Base-by-base conservation (phyloP, 2,888 invertebrate species). In the Drosophila borealis region DNA sequence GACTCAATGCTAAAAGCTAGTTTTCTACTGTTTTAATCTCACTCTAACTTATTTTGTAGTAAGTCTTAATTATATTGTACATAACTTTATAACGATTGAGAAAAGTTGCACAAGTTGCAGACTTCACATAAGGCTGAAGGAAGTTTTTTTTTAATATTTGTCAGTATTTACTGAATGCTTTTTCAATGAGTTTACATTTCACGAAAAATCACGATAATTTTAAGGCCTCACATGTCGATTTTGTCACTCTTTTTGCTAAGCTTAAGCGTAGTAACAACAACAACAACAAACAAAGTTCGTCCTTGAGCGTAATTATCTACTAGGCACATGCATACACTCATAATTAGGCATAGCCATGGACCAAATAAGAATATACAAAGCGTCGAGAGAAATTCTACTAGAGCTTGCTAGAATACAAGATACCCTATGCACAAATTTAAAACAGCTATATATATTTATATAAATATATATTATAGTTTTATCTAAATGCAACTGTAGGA, bases 271-370 rank as follows among this genome's bases (percentile, higher is more conserved):
- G 2, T 33, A 46, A 10, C 19, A 57, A 39, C 42, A 42, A 37
- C 45, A 50, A 41, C 33, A 44, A 13, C 41, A 21, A 37, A 44
- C 36, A 11, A 25, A 34, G 44, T 45, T 46, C 53, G 72, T 65
- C 78, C 88, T 76, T 82, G 68, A 64, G 71, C 67, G 55, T 78
- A 88, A 85, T 82, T 82, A 84, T 80, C 74, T 63, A 25, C 61
- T 45, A 55, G 64, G 61, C 64, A 68, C 70, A 50, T 41, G 65
- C 17, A 48, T 55, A 50, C 56, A 60, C 48, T 44, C 41, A 60
- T 37, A 49, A 37, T 42, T 29, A 64, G 37, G 10, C 50, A 50
- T 17, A 54, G 10, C 36, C 59, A 46, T 49, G 48, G 37, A 60
- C 46, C 49, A 69, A 59, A 56, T 50, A 54, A 62, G 44, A 73